Conservation (phyloP, 2,888 invertebrate species). For the Nezara viridula region DNA sequence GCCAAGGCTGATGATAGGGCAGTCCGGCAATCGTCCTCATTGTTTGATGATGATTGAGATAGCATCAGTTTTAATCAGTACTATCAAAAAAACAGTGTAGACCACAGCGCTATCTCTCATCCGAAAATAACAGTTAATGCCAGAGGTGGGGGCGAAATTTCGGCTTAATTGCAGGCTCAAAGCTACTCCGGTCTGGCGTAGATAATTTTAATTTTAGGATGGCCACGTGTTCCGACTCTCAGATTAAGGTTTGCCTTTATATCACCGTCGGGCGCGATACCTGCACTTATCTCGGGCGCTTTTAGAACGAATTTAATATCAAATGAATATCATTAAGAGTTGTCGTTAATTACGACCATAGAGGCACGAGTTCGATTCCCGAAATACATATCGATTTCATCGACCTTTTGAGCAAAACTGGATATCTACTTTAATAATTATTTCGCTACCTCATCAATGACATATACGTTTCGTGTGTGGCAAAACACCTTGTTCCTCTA, state of each 20-base stretch:
- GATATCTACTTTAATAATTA: too few relatives aligned
- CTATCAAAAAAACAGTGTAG: not conserved
- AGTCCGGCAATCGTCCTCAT: conserved; percentile 19
- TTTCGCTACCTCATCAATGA: too few relatives aligned
- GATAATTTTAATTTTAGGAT: conserved; percentile 55
- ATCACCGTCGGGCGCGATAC: not conserved
- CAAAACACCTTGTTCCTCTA: too few relatives aligned
- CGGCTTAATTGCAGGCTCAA: conserved; percentile 40
- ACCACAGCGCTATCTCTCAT: conserved; percentile 49
- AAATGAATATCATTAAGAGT: not conserved
- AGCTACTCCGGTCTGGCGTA: not conserved
- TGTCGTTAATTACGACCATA: not conserved
- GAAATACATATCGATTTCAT: not conserved
- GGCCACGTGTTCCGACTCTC: conserved; percentile 45
- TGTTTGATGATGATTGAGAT: conserved; percentile 44
- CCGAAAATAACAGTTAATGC: conserved; percentile 51
- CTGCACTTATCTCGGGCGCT: not conserved
- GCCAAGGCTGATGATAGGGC: not conserved
- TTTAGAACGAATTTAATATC: not conserved
- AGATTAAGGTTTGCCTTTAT: not conserved
- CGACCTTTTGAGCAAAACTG: not conserved
- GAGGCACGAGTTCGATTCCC: not conserved
- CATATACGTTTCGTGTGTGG: too few relatives aligned
- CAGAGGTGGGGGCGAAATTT: conserved; percentile 40
- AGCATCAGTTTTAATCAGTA: conserved; percentile 16